Percentiles rank a stretch among this genome's conserved stretches.
These are phyloP conservation scores for Dione vanillae DNA, from an alignment of 2,888 invertebrate species.

Conservation along the genomic window DNA sequence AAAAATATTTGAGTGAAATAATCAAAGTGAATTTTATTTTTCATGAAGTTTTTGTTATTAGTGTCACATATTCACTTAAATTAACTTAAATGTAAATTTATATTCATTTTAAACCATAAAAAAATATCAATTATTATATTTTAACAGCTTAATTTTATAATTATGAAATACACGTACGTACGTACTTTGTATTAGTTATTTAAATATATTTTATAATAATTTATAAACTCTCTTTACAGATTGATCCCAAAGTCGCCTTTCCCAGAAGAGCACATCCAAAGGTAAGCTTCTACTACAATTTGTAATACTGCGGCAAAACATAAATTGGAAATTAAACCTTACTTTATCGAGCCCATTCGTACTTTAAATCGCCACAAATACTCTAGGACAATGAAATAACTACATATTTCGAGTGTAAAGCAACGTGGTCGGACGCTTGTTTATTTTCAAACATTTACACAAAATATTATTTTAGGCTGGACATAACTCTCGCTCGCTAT, in stretches of 20 bases:
- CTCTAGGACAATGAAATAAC: constrained; percentile 56
- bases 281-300: constrained; percentile 86
- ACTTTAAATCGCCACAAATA: constrained; percentile 66
- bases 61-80: too few relatives aligned
- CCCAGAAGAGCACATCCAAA: constrained; percentile 99
- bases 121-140: too few relatives aligned
- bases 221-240: constrained; percentile 87
- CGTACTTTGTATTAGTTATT: too few relatives aligned
- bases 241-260: constrained; percentile 99
- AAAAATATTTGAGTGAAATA: too few relatives aligned
- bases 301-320: constrained; percentile 56
- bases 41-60: too few relatives aligned
- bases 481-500: constrained; percentile 77
- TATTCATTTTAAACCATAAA: background rate
- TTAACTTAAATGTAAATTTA: too few relatives aligned
- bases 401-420: constrained; percentile 69
- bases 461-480: constrained; percentile 83
- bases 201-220: constrained; percentile 24
- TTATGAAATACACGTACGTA: too few relatives aligned
- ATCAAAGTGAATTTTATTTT: too few relatives aligned
- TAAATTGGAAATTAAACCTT: constrained; percentile 69
- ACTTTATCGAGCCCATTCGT: constrained; percentile 67
- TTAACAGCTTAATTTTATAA: too few relatives aligned
- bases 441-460: constrained; percentile 82
- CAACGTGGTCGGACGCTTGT: constrained; percentile 67